These are phyloP conservation scores for Crocuta crocuta DNA, from an alignment of 2,113 vertebrate species.

Conservation along the genomic window DNA sequence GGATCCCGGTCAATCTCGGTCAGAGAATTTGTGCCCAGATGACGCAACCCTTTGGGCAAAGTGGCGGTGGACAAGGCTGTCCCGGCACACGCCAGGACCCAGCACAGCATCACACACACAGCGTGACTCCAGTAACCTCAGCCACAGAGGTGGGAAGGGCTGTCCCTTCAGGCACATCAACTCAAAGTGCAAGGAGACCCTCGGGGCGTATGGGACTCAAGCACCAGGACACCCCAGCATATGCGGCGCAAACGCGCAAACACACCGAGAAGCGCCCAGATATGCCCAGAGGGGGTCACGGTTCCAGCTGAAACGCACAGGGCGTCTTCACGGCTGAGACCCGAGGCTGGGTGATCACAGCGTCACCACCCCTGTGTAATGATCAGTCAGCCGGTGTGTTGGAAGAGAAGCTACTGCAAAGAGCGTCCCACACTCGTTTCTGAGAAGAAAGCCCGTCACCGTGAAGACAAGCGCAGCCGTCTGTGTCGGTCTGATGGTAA, in stretches of 20 bases:
- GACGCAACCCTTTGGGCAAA: fast-evolving
- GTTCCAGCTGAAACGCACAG: neutral
- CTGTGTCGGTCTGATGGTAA: neutral
- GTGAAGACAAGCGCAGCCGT: neutral
- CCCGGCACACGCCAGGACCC: too few species aligned
- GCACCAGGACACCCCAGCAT: neutral
- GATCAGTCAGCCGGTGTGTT: neutral
- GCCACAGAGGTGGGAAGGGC: fast-evolving
- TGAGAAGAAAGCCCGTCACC: neutral
- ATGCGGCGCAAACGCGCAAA: too few species aligned
- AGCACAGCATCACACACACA: fast-evolving
- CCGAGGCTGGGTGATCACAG: neutral
- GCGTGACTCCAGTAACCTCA: fast-evolving
- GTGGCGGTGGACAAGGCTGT: fast-evolving
- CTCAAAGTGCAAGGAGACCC: neutral
- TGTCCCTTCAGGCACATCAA: neutral
- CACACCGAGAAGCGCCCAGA: neutral
- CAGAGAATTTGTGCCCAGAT: neutral
- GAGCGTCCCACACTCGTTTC: fast-evolving
- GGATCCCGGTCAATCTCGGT: neutral
- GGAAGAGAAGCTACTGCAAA: neutral
- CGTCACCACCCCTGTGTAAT: fast-evolving
- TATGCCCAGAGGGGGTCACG: neutral
- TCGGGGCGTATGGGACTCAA: neutral
- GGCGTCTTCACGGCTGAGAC: neutral